Evolutionary conservation across 2,888 invertebrate genomes (phyloP), one percentile per base, ranked within the genome.

Genomic region (Spialia ferax): DNA sequence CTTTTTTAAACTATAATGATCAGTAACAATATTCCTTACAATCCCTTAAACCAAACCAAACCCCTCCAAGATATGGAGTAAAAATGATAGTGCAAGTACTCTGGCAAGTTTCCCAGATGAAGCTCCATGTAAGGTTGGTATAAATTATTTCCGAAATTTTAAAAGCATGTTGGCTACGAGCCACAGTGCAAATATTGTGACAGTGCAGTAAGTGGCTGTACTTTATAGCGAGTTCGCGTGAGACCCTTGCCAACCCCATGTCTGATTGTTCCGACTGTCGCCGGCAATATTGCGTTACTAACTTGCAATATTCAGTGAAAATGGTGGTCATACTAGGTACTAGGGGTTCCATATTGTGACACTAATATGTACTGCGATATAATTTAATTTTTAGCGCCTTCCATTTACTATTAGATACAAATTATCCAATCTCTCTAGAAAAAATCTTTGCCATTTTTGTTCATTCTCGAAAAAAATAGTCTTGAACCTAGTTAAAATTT

Each of bases 151-250:
- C 38, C 38, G n/a, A n/a, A n/a, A n/a, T 13, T 29, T 18, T 15
- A n/a, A 11, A 35, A 23, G 45, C 38, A n/a, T 29, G 29, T 64
- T 57, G 65, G 57, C 65, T 10, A 15, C 26, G 38, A 50, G 65
- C 65, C 65, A 63, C 56, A n/a, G 22, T 26, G 38, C 57, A 65
- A 65, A 65, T 65, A 65, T 65, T 65, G 59, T 65, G 65, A 59
- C 65, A 59, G 50, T 59, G 23, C 23, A 32, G 35, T 65, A 65
- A 65, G 57, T 65, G 57, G 65, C 48, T 42, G 59, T 52, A 50
- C 22, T 57, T 57, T 50, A 48, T 15, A 32, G 8, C 35, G 50
- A 18, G 23, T n/a, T 22, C 15, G 52, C 13, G 38, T 38, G 4
- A n/a, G 48, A 8, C 32, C 20, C 57, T 38, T n/a, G 59, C 18